Evolutionary conservation across 2,888 invertebrate genomes (phyloP), one percentile per base, ranked within the genome.

Genomic region (Xanthia togata): DNA sequence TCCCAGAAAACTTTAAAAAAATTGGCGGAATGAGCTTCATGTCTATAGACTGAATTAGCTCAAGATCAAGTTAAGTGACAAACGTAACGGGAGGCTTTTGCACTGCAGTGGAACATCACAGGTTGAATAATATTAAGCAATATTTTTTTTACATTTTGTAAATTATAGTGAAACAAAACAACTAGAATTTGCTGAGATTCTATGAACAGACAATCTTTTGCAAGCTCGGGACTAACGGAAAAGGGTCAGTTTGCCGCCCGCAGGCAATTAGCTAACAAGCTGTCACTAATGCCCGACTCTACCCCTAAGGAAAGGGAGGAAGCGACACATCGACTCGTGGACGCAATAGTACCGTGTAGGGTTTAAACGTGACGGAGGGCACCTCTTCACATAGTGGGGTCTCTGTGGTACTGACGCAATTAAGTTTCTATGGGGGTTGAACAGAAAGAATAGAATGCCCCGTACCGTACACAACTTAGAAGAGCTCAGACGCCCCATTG

Each of bases 241-340:
- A 78, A 77, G 79, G 85, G 83, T 81, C 76, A 79, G 73, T 76
- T 76, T 79, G 57, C 70, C 71, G 81, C 67, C 63, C 75, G 73
- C 70, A 79, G 80, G 76, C 79, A 84, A 86, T 86, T 84, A 84
- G 73, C 78, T 81, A 87, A 85, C 86, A 87, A 87, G 78, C 79
- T 76, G 89, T 73, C 83, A 81, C 87, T 87, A 85, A 87, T 88
- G 76, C 87, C 75, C 77, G 82, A 76, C 71, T 87, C 70, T 77
- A 73, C 76, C 85, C 81, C 68, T 73, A 88, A 79, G 79, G 82
- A 84, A 72, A 78, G 89, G 87, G 89, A 79, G 79, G 73, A 74
- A 64, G 50, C 20, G 59, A 50, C 84, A 79, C 71, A 78, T 71
- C 71, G 41, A 65, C 47, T 47, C 55, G 59, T 57, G 70, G 70